Base-by-base conservation (phyloP, 1,140 invertebrate species). In the Holotrichia oblita region DNA sequence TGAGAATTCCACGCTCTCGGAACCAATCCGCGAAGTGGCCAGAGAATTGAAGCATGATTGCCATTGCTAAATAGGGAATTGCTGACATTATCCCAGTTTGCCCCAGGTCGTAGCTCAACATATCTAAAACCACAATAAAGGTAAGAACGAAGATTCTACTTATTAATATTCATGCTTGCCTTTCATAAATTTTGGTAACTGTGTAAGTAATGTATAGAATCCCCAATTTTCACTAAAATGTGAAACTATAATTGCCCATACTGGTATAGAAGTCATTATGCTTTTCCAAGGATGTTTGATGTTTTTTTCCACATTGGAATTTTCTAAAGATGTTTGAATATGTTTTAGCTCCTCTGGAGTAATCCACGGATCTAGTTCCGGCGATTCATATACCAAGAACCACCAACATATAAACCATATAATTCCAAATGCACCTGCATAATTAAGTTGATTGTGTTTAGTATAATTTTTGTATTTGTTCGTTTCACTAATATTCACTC, bases 171-270 rank as follows among this genome's bases (percentile, higher is more conserved):
- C 40, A 27, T 4, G 9, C 44, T 78, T 73, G 95, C 94, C 94
- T 88, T 91, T 94, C 91, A 99, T 94, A 87, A 97, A 99, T 44
- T 93, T 96, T 4, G 97, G 97, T 40, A 98, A 87, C 82, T 96
- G 94, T 0, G 96, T 97, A 0, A 98, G 89, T 85, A 97, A 90
- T 0, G 96, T 98, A 85, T 98, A 98, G 87, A 98, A 97, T 14
- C 96, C 97, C 97, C 97, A 98, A 87, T 98, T 98, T 87, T 98
- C 96, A 78, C 95, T 93, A 87, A 98, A 98, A 86, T 98, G 96
- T 3, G 96, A 96, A 20, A 92, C 90, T 20, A 96, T 92, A 74
- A 97, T 96, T 0, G 97, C 96, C 94, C 96, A 98, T 2, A 98
- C 95, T 0, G 97, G 92, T 61, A 90, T 88, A 0, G 96, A 98